Base-by-base conservation (phyloP, 2,797 vertebrate species). In the Phoebastria nigripes region DNA sequence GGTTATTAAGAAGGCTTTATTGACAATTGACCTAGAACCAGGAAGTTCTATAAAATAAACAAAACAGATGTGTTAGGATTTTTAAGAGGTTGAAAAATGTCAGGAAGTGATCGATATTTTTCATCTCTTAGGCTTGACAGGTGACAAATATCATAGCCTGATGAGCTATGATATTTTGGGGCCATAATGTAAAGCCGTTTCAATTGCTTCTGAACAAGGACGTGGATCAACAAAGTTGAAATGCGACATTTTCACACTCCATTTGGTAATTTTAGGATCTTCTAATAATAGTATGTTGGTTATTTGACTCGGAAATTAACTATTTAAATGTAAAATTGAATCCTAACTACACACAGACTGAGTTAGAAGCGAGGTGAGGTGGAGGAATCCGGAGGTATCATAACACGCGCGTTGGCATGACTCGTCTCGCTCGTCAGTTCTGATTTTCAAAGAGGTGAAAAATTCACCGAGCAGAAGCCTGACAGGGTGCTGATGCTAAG, bases 21-120 rank as follows among this genome's bases (percentile, higher is more conserved):
- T 70, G 61, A 82, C 17, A 82, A 71, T 44, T 76, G 28, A 92
- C 47, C 49, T 62, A 61, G 63, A 94, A 42, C 16, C 31, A 80
- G 62, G 52, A 93, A 81, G 26, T 66, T 61, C 24, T 69, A 33
- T 9, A 89, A 90, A 87, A 92, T n/a, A 74, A 94, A 46, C 24
- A 82, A 87, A 87, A 76, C 9, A 76, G 24, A 84, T 21, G 24
- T 33, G 12, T 84, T 78, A 70, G 37, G 70, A 76, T 77, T 90
- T 82, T 89, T 73, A 87, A 92, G 65, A 89, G 63, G 44, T 21
- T 94, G 92, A 91, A 94, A 91, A 94, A 89, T 41, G 41, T 69
- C 55, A 81, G 61, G 70, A 89, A 78, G 18, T 22, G 12, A 87
- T 82, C n/a, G 8, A 4, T 47, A 58, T 74, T 94, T 93, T 94